These are phyloP conservation scores for Takifugu rubripes DNA, from an alignment of 2,797 vertebrate genomes.

Conservation along the genomic window DNA sequence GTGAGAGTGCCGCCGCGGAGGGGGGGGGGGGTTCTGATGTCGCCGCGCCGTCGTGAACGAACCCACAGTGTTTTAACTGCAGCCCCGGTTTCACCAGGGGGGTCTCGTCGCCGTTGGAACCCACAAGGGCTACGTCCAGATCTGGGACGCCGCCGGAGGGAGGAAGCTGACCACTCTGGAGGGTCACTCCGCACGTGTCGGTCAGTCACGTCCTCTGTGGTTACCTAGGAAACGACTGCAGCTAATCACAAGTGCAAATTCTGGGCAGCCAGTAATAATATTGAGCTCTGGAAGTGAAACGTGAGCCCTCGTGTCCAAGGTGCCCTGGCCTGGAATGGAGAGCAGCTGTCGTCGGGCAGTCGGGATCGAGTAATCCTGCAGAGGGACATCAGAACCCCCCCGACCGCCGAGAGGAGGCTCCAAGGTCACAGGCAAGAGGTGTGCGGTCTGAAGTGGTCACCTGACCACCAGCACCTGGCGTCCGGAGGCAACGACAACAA, in stretches of 20 bases:
- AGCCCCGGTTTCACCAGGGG: slow-evolving; percentile 58
- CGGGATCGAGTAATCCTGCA: slow-evolving; percentile 82
- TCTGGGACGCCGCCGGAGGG: slow-evolving; percentile 83
- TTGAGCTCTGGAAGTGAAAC: neutral
- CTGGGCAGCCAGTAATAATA: neutral
- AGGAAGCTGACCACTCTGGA: slow-evolving; percentile 82
- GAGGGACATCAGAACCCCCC: slow-evolving; percentile 76
- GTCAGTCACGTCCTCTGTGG: slow-evolving; percentile 58
- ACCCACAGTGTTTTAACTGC: neutral
- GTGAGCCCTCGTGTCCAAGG: slow-evolving; percentile 54
- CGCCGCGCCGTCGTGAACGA: neutral
- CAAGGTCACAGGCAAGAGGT: slow-evolving; percentile 84
- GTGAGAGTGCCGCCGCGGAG: slow-evolving; percentile 49
- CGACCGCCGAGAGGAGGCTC: slow-evolving; percentile 76
- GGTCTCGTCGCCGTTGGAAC: slow-evolving; percentile 82
- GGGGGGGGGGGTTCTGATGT: too few species aligned
- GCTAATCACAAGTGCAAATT: neutral
- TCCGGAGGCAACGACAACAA: slow-evolving; percentile 86
- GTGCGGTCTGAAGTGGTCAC: slow-evolving; percentile 84
- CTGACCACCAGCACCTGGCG: slow-evolving; percentile 83
- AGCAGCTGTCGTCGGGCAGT: slow-evolving; percentile 83
- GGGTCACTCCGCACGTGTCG: slow-evolving; percentile 82
- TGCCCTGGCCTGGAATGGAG: slow-evolving; percentile 83
- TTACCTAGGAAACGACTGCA: neutral
- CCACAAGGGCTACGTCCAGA: slow-evolving; percentile 83